phyloP scores from a whole-genome alignment of 2,113 vertebrate genomes.

The Natator depressus region DNA sequence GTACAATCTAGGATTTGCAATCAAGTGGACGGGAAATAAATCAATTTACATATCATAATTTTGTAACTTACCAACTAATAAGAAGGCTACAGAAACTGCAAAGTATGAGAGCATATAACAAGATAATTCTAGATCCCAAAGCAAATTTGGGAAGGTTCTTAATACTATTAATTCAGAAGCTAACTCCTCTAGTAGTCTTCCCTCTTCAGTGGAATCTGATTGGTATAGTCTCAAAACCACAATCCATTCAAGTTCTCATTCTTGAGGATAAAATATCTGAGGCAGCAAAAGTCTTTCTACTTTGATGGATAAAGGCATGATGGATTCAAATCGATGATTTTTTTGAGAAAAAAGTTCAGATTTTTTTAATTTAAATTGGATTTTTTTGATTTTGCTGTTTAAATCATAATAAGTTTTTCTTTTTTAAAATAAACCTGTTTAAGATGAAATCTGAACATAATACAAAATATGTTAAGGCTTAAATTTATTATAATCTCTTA shows the following conservation, averaged over 20 bases:
- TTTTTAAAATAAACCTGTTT: background rate
- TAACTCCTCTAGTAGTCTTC: background rate
- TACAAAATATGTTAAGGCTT: background rate
- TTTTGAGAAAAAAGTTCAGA: no score
- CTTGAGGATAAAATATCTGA: background rate
- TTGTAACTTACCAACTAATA: background rate
- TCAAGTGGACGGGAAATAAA: background rate
- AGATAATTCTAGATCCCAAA: background rate
- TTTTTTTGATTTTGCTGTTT: background rate
- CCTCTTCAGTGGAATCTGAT: background rate
- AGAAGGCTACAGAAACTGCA: background rate
- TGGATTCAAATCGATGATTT: background rate
- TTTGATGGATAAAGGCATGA: background rate
- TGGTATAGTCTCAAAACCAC: background rate
- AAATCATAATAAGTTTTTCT: background rate
- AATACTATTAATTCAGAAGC: background rate
- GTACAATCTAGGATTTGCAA: background rate
- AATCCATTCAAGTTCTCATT: background rate
- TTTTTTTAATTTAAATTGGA: background rate
- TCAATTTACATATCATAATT: background rate
- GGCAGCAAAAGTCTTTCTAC: background rate
- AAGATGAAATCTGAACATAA: background rate
- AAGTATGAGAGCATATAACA: background rate
- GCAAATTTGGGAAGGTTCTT: background rate
- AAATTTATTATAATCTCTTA: background rate